phyloP scores from a whole-genome alignment of 2,888 invertebrate species.

The Flabesymbios commensalis region DNA sequence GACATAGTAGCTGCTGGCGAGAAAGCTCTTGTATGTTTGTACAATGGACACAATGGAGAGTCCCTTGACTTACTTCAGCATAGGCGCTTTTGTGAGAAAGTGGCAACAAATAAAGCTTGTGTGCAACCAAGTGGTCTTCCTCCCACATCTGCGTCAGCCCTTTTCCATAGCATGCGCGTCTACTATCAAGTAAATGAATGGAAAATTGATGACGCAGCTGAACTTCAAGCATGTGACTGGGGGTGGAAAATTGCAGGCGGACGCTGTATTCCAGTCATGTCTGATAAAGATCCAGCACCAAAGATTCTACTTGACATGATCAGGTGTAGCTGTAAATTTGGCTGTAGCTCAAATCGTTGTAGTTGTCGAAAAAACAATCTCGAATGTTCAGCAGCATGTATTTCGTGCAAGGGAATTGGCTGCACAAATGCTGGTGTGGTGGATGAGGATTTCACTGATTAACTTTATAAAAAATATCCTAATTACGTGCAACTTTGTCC shows the following conservation, averaged over 20 bases:
- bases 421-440: too few relatives aligned
- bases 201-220: constrained; percentile 20
- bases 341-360: constrained; percentile 28
- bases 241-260: constrained; percentile 27
- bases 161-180: constrained; percentile 31
- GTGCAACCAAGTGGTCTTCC: constrained; percentile 34
- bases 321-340: constrained; percentile 30
- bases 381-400: constrained; percentile 20
- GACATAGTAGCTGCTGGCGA: constrained; percentile 1
- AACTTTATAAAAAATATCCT: too few relatives aligned
- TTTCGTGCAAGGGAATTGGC: constrained; percentile 11
- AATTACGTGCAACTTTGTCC: too few relatives aligned
- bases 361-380: constrained; percentile 11
- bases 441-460: too few relatives aligned
- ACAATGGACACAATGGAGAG: neutral
- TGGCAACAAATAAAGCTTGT: constrained; percentile 12
- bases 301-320: constrained; percentile 29
- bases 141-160: constrained; percentile 36
- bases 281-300: constrained; percentile 29
- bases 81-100: constrained; percentile 24
- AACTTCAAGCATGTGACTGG: constrained; percentile 24
- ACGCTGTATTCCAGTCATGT: constrained; percentile 15
- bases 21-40: neutral
- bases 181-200: constrained; percentile 36
- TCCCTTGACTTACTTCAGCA: neutral